Evolutionary conservation across 2,888 invertebrate species (phyloP).

Genomic region (Chaetogeoica ovagalla): DNA sequence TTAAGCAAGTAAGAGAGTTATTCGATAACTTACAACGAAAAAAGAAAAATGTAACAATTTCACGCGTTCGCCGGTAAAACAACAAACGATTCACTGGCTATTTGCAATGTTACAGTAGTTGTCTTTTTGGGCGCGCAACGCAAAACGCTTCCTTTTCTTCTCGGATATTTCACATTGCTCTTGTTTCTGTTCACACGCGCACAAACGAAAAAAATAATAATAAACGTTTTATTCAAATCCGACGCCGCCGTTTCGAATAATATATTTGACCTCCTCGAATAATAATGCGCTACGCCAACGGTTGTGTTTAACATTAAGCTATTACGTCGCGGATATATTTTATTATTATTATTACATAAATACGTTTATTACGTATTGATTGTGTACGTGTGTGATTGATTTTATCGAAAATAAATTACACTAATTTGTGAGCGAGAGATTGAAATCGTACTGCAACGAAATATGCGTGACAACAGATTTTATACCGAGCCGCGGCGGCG

Average conservation of each 20-base stretch:
- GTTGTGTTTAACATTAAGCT: too few species aligned
- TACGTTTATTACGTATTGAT: too few species aligned
- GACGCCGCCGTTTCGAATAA: neutral
- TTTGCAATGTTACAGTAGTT: neutral
- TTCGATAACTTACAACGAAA: neutral
- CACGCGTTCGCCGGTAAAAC: neutral
- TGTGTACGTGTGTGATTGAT: too few species aligned
- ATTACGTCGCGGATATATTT: too few species aligned
- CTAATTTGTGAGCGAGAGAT: neutral
- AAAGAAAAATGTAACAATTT: neutral
- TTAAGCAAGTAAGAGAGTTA: neutral
- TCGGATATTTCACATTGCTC: neutral
- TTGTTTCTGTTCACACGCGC: neutral
- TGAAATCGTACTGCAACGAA: neutral
- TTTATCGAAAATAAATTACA: constrained; percentile 25
- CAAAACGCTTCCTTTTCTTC: neutral
- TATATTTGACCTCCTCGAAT: neutral
- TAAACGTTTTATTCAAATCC: neutral
- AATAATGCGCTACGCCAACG: neutral
- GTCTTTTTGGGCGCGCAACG: neutral
- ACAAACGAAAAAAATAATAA: neutral
- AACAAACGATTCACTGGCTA: neutral
- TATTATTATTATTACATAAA: too few species aligned
- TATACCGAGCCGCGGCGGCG: neutral
- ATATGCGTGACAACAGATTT: constrained; percentile 4